Conservation (phyloP, 1,140 invertebrate genomes). For the Adelges cooleyi region DNA sequence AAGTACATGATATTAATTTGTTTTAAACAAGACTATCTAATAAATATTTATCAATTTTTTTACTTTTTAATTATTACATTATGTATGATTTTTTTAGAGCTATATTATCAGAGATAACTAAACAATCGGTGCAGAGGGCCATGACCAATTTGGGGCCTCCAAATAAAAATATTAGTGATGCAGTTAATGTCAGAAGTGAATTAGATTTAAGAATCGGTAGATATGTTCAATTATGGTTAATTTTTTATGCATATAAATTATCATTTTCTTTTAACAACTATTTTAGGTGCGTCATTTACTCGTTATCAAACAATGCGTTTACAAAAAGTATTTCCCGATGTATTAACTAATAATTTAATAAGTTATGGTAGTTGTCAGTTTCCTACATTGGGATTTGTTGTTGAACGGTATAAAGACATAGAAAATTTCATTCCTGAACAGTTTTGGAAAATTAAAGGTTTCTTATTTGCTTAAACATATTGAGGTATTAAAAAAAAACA, state of each 20-base stretch:
- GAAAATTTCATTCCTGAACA: conserved; percentile 76
- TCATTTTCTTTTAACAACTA: conserved; percentile 8
- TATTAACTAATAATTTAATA: conserved; percentile 65
- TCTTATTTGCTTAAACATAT: not conserved
- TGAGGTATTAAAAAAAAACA: conserved; percentile 2
- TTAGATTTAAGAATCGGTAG: conserved; percentile 95
- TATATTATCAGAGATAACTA: conserved; percentile 96
- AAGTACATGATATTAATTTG: too few relatives aligned
- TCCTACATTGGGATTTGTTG: conserved; percentile 93
- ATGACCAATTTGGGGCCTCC: conserved; percentile 65
- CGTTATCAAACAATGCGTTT: conserved; percentile 90
- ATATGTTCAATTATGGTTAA: conserved; percentile 28
- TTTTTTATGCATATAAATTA: not conserved
- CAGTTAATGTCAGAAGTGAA: conserved; percentile 90
- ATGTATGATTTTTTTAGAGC: conserved; percentile 48
- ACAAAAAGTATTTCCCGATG: conserved; percentile 68
- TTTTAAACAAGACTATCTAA: too few relatives aligned
- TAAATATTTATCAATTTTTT: too few relatives aligned
- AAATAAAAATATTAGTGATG: conserved; percentile 76
- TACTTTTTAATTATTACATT: conserved; percentile 18
- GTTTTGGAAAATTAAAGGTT: conserved; percentile 83
- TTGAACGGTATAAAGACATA: conserved; percentile 82
- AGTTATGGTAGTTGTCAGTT: conserved; percentile 98
- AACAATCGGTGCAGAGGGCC: conserved; percentile 63
- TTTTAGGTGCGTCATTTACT: conserved; percentile 89